Conservation (phyloP, 35 echinoderm and acorn worm genomes). For the Apostichopus parvimensis region DNA sequence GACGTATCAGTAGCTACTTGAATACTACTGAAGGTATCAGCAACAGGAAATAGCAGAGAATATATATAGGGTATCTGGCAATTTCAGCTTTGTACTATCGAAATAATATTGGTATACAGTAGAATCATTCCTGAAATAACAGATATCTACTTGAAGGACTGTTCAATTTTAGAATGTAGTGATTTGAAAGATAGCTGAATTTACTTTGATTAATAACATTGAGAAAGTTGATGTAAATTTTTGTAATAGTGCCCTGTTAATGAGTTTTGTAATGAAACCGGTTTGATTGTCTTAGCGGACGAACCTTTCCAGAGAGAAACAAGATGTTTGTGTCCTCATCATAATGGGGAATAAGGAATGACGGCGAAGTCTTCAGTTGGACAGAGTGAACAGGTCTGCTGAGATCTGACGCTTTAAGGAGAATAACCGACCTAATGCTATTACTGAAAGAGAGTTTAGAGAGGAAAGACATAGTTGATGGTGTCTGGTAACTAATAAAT, state of each 20-base stretch:
- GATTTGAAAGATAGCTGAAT: too few species aligned
- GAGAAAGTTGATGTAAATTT: too few species aligned
- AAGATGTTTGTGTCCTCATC: constrained; percentile 87
- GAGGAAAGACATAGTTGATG: too few species aligned
- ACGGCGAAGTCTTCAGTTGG: constrained; percentile 48
- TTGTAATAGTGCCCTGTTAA: too few species aligned
- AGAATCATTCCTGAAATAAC: background rate
- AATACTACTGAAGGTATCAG: background rate
- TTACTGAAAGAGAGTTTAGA: background rate
- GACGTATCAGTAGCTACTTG: background rate
- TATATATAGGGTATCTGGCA: too few species aligned
- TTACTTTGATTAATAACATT: too few species aligned
- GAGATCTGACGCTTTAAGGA: constrained; percentile 54
- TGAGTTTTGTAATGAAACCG: too few species aligned
- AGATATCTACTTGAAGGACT: too few species aligned
- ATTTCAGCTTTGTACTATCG: too few species aligned
- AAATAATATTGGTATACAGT: too few species aligned
- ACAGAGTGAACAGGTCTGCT: constrained; percentile 22
- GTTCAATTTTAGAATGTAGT: too few species aligned
- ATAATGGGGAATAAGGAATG: constrained; percentile 84
- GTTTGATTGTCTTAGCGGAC: background rate
- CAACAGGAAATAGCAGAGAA: background rate
- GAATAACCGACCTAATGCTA: constrained; percentile 14
- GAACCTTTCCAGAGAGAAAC: constrained; percentile 76
- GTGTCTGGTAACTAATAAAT: too few species aligned